phyloP scores from a whole-genome alignment of 2,113 vertebrate species.

The Ceratotherium simum region DNA sequence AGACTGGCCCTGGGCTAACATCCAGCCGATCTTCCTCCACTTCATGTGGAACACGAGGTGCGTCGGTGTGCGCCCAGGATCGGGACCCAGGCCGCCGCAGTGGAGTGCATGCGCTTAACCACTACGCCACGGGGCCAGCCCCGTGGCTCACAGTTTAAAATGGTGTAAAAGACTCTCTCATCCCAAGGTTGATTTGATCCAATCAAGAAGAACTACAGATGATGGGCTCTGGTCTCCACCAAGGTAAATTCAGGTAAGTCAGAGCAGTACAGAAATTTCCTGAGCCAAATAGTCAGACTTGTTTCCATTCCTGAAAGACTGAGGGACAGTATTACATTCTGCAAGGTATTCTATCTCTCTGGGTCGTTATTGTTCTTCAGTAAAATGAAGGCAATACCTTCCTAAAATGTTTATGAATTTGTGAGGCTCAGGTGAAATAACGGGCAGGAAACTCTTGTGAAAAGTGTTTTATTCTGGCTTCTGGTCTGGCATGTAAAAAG shows the following conservation, averaged over 20 bases:
- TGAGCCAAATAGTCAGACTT: background rate
- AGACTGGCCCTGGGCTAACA: too few species aligned
- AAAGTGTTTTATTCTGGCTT: background rate
- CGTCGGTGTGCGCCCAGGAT: too few species aligned
- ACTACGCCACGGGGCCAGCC: too few species aligned
- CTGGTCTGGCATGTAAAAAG: background rate
- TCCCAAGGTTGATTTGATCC: background rate
- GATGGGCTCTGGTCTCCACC: background rate
- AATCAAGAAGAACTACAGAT: background rate
- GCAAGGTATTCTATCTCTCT: background rate
- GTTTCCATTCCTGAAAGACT: background rate
- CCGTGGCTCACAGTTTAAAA: background rate
- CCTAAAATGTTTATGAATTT: background rate
- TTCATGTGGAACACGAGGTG: too few species aligned
- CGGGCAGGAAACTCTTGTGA: background rate
- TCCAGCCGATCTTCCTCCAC: too few species aligned
- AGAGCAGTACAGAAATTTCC: background rate
- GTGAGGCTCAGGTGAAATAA: background rate
- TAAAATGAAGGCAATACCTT: constrained; percentile 3
- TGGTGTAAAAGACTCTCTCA: background rate
- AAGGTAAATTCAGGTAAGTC: background rate
- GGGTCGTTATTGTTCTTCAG: background rate
- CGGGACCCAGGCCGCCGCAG: too few species aligned
- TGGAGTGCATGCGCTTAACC: too few species aligned
- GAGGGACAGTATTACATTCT: background rate